Percentiles rank a stretch among this genome's conserved stretches.
Conservation (phyloP, 2,888 invertebrate genomes). For the Agonopterix heracliana region DNA sequence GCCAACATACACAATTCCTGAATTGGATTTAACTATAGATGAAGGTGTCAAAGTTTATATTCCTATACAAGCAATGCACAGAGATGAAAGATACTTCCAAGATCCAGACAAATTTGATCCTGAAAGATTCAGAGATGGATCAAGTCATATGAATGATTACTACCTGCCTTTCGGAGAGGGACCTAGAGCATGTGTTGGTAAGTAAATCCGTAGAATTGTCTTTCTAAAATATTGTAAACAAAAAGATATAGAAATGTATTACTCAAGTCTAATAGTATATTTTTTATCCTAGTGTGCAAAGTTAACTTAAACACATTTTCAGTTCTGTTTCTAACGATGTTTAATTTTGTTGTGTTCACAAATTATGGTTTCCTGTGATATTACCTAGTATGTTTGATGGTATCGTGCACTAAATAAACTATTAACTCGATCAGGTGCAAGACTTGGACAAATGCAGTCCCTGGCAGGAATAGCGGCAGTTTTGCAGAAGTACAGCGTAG, state of each 20-base stretch:
- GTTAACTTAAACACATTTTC: too few species aligned
- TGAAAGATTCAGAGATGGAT: constrained; percentile 46
- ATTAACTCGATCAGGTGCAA: constrained; percentile 35
- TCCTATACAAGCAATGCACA: constrained; percentile 57
- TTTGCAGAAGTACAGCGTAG: constrained; percentile 42
- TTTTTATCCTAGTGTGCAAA: too few species aligned
- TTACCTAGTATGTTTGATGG: too few species aligned
- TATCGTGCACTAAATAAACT: too few species aligned
- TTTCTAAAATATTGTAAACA: background rate
- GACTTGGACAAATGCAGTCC: constrained; percentile 58
- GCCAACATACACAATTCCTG: constrained; percentile 57
- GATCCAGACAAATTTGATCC: constrained; percentile 53
- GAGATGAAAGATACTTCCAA: constrained; percentile 53
- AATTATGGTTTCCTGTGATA: too few species aligned
- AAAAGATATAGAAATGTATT: too few species aligned
- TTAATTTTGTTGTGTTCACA: too few species aligned
- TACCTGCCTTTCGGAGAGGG: constrained; percentile 64
- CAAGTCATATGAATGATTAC: constrained; percentile 39
- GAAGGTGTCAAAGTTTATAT: constrained; percentile 48
- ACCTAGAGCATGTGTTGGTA: constrained; percentile 61
- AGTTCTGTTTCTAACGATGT: too few species aligned
- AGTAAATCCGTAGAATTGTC: constrained; percentile 17
- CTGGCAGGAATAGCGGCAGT: constrained; percentile 57
- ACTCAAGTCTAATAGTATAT: too few species aligned
- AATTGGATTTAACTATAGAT: constrained; percentile 48